Base-by-base conservation (phyloP, 2,113 vertebrate genomes). In the Camelus dromedarius region DNA sequence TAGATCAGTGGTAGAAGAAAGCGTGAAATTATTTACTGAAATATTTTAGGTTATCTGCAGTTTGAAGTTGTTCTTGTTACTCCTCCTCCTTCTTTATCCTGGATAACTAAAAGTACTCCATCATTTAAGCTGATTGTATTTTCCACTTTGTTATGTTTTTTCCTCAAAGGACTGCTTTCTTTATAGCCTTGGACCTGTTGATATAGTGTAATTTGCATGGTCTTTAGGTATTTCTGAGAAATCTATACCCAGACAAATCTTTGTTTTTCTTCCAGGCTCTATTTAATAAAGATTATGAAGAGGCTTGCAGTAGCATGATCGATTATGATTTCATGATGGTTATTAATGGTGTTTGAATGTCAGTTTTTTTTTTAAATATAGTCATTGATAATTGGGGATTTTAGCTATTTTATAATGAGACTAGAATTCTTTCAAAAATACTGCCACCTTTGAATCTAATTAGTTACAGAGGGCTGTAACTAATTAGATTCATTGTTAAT, bases 401-500 rank as follows among this genome's bases (percentile, higher is more conserved):
- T 95, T 89, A 93, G 32, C 54, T 77, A 56, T 80, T 95, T 64
- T 92, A 20, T 75, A 60, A 56, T 70, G 67, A 81, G 48, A 93
- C 46, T 13, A 80, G 38, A 28, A 64, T n/a, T 72, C 54, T 93
- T 95, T 79, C 48, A 90, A 95, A 92, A 92, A 70, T 38, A 42
- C 0, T 50, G 32, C 46, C 67, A 69, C 9, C 5, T 80, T 86
- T 85, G 77, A 89, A 32, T 76, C 15, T 75, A 60, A 75, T 94
- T 96, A 75, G 48, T 50, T 90, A 46, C 3, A 62, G 50, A 93
- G 20, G 76, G 73, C 52, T 58, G 26, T 1, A 48, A 73, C 30
- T 42, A 42, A 42, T 42, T 42, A 42, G 38, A 42, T 42, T 42
- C 52, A 75, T 87, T 94, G 4, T 32, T 75, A 76, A 76, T 80